Evolutionary conservation across 2,797 vertebrate genomes (phyloP), one percentile per base, ranked within the genome.

Genomic region (Bryconaethiops microstoma): DNA sequence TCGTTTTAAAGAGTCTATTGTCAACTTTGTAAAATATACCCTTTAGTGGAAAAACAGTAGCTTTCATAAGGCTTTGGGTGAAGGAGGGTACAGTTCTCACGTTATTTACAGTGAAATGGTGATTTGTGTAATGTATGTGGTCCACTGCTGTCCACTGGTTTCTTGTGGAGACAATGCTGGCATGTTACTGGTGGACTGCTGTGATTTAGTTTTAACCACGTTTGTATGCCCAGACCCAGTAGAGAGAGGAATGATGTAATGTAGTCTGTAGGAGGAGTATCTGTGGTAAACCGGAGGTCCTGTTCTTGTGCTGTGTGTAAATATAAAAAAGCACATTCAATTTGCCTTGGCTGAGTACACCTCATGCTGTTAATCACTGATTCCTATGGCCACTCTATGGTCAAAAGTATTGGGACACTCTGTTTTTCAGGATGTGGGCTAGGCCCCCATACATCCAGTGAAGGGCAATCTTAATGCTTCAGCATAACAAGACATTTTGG

Each of bases 231-330:
- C 64, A 72, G 6, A 2, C 48, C 42, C 54, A 62, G 57, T 62
- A 57, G 67, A 54, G 82, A 82, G 82, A 65, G 7, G n/a, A 40
- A 63, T 87, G 84, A 85, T 78, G 78, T 82, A 82, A 82, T 82
- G 63, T 48, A 71, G 29, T 48, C 52, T 55, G 29, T 5, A 19
- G 1, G 13, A 42, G 45, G 76, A 59, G 83, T 82, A 83, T 17
- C 39, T 67, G 9, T 63, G 12, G 82, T 77, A 78, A 59, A 45
- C 39, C 2, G 67, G 59, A 71, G 21, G 77, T 77, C 50, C 78
- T 74, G 82, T 76, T 67, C 3, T 48, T 63, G 42, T 63, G 40
- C 10, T 6, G 62, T 73, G 21, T 62, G 23, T 62, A 25, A 62
- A 62, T 23, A 12, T 1, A 3, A 12, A 14, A 59, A 9, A n/a